Percentiles rank a stretch among this genome's conserved stretches.
Evolutionary conservation across 2,113 vertebrate genomes (phyloP).

Genomic region (Nibea coibor): DNA sequence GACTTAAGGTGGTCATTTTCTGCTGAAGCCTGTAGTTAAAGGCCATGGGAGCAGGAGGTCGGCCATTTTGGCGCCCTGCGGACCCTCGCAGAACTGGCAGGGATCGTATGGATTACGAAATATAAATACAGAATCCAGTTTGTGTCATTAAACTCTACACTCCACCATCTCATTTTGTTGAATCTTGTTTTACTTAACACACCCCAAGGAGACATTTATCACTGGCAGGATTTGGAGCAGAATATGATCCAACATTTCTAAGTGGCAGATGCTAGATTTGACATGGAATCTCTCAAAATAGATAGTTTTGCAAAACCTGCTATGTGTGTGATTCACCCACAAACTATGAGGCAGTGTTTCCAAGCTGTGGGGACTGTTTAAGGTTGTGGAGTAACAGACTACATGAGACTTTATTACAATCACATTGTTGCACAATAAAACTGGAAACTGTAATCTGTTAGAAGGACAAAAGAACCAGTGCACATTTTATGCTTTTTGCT

Average conservation of each 20-base stretch:
- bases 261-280: conserved; percentile 49
- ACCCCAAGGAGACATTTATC: conserved; percentile 16
- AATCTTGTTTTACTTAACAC: conserved; percentile 31
- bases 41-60: conserved; percentile 69
- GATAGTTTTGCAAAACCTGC: conserved; percentile 37
- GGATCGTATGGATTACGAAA: conserved; percentile 57
- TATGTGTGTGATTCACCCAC: conserved; percentile 45
- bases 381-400: conserved; percentile 10
- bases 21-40: conserved; percentile 75
- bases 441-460: not conserved
- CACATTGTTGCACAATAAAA: conserved; percentile 8
- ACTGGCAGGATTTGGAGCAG: conserved; percentile 20
- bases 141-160: conserved; percentile 21
- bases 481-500: conserved; percentile 18
- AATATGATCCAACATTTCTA: conserved; percentile 14
- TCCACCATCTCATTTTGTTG: conserved; percentile 31
- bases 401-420: conserved; percentile 6
- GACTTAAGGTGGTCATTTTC: conserved; percentile 78
- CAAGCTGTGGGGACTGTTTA: conserved; percentile 32
- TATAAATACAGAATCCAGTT: conserved; percentile 47
- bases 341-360: conserved; percentile 45
- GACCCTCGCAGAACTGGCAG: conserved; percentile 47
- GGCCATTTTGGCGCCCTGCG: conserved; percentile 59
- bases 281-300: conserved; percentile 51
- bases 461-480: not conserved